Conservation (phyloP, 2,888 invertebrate genomes). For the Conchocele bisecta region DNA sequence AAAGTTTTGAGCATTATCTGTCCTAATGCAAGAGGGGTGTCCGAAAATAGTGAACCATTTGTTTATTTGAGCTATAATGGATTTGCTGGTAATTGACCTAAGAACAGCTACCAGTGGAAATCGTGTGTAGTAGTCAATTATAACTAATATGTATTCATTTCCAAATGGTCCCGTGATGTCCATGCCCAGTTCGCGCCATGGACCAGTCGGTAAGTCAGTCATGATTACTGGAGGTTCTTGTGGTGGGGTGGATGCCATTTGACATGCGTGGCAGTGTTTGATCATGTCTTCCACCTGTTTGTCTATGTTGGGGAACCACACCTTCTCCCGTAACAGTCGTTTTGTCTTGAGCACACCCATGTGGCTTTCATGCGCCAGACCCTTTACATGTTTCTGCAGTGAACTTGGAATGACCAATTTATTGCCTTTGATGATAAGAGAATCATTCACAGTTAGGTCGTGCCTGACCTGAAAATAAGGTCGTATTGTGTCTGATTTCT, state of each 20-base stretch:
- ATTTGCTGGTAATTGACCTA: conserved; percentile 1
- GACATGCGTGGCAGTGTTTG: conserved; percentile 18
- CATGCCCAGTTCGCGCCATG: conserved; percentile 12
- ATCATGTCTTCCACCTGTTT: conserved; percentile 13
- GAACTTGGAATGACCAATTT: conserved; percentile 16
- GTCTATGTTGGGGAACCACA: conserved; percentile 41
- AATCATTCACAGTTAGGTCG: too few species aligned
- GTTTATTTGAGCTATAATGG: conserved; percentile 16
- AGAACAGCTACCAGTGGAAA: conserved; percentile 28
- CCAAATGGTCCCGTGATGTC: conserved; percentile 27
- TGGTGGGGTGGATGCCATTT: neutral
- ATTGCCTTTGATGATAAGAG: too few species aligned
- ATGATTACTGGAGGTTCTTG: conserved; percentile 3
- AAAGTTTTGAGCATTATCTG: conserved; percentile 45
- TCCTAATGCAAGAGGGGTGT: conserved; percentile 9
- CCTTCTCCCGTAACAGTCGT: conserved; percentile 24
- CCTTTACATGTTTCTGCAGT: conserved; percentile 11
- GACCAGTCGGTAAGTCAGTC: conserved; percentile 16
- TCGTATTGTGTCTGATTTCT: too few species aligned
- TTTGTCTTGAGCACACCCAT: conserved; percentile 43
- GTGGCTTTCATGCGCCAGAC: conserved; percentile 31
- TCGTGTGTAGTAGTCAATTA: conserved; percentile 26
- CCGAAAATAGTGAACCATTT: conserved; percentile 30
- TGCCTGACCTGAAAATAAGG: too few species aligned
- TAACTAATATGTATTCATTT: conserved; percentile 22